Percentiles rank a stretch among this genome's conserved stretches.
Conservation (phyloP, 2,797 vertebrate species). For the Crotalus adamanteus region DNA sequence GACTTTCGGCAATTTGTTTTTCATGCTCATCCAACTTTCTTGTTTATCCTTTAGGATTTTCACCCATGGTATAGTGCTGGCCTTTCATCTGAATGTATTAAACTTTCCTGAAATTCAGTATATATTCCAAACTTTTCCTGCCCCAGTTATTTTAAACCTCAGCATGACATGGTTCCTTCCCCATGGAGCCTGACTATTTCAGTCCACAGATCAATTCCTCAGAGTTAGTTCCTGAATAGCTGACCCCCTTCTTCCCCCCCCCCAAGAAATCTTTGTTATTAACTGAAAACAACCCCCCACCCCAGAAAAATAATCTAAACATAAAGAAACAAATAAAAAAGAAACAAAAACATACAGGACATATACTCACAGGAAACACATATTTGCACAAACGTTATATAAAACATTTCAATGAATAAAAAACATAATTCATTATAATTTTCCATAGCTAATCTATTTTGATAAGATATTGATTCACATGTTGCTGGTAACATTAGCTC, state of each 20-base stretch:
- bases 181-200: background rate
- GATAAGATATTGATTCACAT: background rate
- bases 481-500: background rate
- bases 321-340: background rate
- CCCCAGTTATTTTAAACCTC: background rate
- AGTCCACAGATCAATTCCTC: background rate
- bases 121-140: background rate
- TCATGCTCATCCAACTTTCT: background rate
- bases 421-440: background rate
- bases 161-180: background rate
- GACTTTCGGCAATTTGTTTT: background rate
- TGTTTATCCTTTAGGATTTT: background rate
- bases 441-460: background rate
- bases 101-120: background rate
- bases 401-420: background rate
- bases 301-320: background rate
- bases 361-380: background rate
- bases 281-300: background rate
- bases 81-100: background rate
- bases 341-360: background rate
- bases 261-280: background rate
- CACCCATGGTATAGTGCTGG: background rate
- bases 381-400: background rate
- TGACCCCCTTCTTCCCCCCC: background rate
- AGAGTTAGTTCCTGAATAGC: background rate